Base-by-base conservation (phyloP, 2,797 vertebrate genomes). In the Acanthornis magna region DNA sequence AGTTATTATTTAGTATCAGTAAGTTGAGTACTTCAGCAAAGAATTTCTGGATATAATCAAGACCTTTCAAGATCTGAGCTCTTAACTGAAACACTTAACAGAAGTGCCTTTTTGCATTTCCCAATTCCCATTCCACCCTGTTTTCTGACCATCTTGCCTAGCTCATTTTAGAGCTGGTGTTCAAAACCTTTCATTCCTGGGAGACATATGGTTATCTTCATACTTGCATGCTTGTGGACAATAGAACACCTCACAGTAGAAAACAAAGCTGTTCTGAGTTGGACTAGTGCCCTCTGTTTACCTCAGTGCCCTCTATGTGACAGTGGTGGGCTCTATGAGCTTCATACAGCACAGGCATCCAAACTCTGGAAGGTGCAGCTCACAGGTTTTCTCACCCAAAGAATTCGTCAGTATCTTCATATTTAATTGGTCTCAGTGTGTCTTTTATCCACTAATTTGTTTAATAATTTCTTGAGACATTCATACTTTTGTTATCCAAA, bases 11-110 rank as follows among this genome's bases (percentile, higher is more conserved):
- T 68, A 51, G 29, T 81, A 43, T 90, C 66, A 89, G 22, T n/a
- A 89, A 58, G 2, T 1, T 94, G 94, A 92, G 34, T 91, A 86
- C 14, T 85, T 88, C 77, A 65, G 77, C 91, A 96, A 79, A 95
- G 61, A 95, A 92, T 89, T 97, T 73, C 48, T 81, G 43, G 93
- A 88, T 75, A 75, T 51, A 78, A 88, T 80, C 23, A 62, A 81
- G 73, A 58, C 16, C 22, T 89, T 62, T 86, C 66, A 55, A 67
- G 26, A 61, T 50, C 23, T 66, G 29, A 74, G 32, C 17, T 74
- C 25, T 71, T 61, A 63, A 61, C 6, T 76, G n/a, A 60, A 90
- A 55, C 17, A 27, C 40, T 47, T 63, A 42, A 27, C 38, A 51
- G 4, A 94, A 66, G 4, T n/a, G 17, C 27, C 32, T 55, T 63